These are phyloP conservation scores for Balaeniceps rex DNA, from an alignment of 2,113 vertebrate genomes.

Conservation along the genomic window DNA sequence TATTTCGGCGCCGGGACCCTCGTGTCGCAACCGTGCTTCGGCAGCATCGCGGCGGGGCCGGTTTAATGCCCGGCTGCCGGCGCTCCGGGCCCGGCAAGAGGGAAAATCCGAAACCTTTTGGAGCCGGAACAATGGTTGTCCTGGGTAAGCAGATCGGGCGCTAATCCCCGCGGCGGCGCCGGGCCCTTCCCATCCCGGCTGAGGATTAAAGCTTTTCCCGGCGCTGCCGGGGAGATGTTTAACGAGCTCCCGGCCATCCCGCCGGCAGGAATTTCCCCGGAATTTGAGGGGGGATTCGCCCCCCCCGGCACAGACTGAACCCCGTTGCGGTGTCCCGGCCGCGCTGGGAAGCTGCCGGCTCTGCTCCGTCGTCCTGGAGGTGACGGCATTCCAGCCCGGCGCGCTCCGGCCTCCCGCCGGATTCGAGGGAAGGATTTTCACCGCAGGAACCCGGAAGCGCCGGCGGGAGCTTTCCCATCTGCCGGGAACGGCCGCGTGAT, in stretches of 20 bases:
- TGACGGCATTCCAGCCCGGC: neutral
- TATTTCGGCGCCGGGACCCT: neutral
- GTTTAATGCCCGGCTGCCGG: neutral
- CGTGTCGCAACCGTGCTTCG: accelerated
- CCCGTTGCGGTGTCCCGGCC: accelerated
- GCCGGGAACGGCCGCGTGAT: neutral
- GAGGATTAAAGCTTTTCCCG: neutral
- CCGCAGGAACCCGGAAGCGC: accelerated
- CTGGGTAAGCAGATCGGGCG: neutral
- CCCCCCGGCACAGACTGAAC: too few species aligned
- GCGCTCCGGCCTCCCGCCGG: too few species aligned
- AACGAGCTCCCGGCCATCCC: neutral
- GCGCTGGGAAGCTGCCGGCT: neutral
- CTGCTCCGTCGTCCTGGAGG: neutral
- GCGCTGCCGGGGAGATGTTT: neutral
- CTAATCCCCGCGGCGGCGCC: neutral
- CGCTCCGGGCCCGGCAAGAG: neutral
- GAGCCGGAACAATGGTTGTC: neutral
- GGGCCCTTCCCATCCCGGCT: neutral
- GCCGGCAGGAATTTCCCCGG: neutral
- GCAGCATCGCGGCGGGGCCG: neutral
- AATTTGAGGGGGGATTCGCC: too few species aligned
- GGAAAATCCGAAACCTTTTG: neutral
- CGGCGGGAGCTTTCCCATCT: neutral
- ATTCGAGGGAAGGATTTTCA: neutral